phyloP scores from a whole-genome alignment of 2,888 invertebrate species.

The Sphaerophoria taeniata region DNA sequence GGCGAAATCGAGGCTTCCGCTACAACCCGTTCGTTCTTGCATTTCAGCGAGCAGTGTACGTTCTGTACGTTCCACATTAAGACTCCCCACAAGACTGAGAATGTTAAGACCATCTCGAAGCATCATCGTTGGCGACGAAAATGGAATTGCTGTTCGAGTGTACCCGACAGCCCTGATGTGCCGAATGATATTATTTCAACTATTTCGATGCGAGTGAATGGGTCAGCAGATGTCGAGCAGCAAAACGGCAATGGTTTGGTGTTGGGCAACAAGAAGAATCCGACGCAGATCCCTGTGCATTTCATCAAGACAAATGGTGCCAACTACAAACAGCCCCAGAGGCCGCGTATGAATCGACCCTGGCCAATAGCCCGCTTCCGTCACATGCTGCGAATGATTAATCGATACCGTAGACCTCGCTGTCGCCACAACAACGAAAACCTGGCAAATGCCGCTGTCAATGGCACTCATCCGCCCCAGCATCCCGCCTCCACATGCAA shows the following conservation, averaged over 20 bases:
- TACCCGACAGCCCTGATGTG: conserved; percentile 85
- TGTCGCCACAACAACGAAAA: conserved; percentile 77
- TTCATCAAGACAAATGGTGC: conserved; percentile 75
- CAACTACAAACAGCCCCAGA: conserved; percentile 74
- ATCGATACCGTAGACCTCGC: conserved; percentile 81
- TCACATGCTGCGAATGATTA: conserved; percentile 81
- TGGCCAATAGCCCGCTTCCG: conserved; percentile 80
- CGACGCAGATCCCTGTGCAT: conserved; percentile 77
- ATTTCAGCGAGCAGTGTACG: conserved; percentile 82
- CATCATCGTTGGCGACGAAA: conserved; percentile 83
- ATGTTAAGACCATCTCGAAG: conserved; percentile 81
- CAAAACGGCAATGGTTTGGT: conserved; percentile 63
- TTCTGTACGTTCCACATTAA: conserved; percentile 82
- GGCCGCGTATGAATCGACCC: conserved; percentile 75
- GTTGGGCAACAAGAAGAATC: conserved; percentile 76
- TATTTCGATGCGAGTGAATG: conserved; percentile 77
- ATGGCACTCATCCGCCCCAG: conserved; percentile 24
- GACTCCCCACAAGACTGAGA: conserved; percentile 77
- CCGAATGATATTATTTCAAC: conserved; percentile 83
- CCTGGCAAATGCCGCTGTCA: conserved; percentile 37
- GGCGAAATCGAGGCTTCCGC: conserved; percentile 77
- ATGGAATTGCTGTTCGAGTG: conserved; percentile 86
- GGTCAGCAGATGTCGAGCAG: conserved; percentile 72
- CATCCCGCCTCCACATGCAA: conserved; percentile 56
- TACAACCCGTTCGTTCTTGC: conserved; percentile 78